Percentiles rank a stretch among this genome's conserved stretches.
Conservation (phyloP, 2,797 vertebrate species). For the Gadopsis bispinosus region DNA sequence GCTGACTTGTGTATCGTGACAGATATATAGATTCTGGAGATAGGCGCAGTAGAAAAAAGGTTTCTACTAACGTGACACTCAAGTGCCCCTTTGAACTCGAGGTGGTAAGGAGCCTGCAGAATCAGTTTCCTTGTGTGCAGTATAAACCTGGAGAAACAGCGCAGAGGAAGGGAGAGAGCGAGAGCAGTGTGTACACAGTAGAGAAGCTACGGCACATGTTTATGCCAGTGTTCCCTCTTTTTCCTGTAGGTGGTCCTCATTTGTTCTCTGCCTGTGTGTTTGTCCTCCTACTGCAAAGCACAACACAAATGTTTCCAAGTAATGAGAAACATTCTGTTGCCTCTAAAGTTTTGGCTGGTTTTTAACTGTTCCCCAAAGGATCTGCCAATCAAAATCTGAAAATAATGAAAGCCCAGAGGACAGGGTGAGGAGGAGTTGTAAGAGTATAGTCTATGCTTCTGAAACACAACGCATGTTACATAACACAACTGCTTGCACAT, state of each 20-base stretch:
- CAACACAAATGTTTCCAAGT: slow-evolving; percentile 56
- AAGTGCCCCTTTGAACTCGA: slow-evolving; percentile 68
- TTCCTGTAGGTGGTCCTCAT: slow-evolving; percentile 70
- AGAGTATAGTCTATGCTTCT: slow-evolving; percentile 18
- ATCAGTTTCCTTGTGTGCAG: slow-evolving; percentile 46
- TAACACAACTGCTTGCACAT: slow-evolving; percentile 44
- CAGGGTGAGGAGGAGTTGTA: slow-evolving; percentile 27
- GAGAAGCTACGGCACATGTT: slow-evolving; percentile 61
- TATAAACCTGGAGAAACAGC: slow-evolving; percentile 42
- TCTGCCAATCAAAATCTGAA: slow-evolving; percentile 63
- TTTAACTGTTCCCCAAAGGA: slow-evolving; percentile 59
- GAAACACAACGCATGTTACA: slow-evolving; percentile 49
- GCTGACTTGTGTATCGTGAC: slow-evolving; percentile 48
- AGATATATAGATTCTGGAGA: slow-evolving; percentile 69
- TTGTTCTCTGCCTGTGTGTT: slow-evolving; percentile 62
- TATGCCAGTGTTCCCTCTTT: slow-evolving; percentile 59
- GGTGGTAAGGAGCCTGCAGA: slow-evolving; percentile 58
- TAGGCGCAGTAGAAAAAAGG: slow-evolving; percentile 28
- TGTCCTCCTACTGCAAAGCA: slow-evolving; percentile 69
- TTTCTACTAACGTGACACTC: slow-evolving; percentile 54
- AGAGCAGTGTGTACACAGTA: slow-evolving; percentile 49
- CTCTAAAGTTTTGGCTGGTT: slow-evolving; percentile 61
- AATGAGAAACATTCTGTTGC: slow-evolving; percentile 62
- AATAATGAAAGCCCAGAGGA: slow-evolving; percentile 65
- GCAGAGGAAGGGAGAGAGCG: slow-evolving; percentile 24